A percentile compares a stretch with the other conserved stretches of the same genome.
These are phyloP conservation scores for Tachystola acroxantha DNA, from an alignment of 2,888 invertebrate genomes.

Conservation along the genomic window DNA sequence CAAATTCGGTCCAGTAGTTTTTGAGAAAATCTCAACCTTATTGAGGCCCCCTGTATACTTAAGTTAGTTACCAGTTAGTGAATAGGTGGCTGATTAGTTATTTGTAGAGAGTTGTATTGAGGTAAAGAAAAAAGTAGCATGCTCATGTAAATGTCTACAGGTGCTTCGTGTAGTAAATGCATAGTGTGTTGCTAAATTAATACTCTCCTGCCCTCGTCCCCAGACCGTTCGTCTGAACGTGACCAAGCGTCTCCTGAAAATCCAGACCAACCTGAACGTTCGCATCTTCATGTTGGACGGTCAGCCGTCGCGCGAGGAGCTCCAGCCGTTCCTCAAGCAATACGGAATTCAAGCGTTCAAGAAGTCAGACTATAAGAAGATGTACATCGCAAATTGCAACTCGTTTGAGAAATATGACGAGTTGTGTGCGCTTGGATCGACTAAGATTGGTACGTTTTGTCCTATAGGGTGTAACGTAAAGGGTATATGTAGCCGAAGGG, in stretches of 20 bases:
- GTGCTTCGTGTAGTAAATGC: too few species aligned
- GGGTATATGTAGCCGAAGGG: too few species aligned
- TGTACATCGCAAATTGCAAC: slow-evolving; percentile 21
- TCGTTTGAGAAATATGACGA: slow-evolving; percentile 26
- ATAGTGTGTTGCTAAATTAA: too few species aligned
- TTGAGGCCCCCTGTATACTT: too few species aligned
- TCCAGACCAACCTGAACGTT: slow-evolving; percentile 22
- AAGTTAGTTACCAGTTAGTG: too few species aligned
- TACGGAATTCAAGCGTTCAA: slow-evolving; percentile 26
- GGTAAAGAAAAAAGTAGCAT: too few species aligned
- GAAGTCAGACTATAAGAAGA: slow-evolving; percentile 19
- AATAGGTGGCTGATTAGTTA: too few species aligned
- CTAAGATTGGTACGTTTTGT: slow-evolving; percentile 24
- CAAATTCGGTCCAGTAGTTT: too few species aligned
- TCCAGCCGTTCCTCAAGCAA: slow-evolving; percentile 24
- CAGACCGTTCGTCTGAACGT: slow-evolving; percentile 30
- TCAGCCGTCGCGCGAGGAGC: slow-evolving; percentile 8
- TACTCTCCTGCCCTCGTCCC: slow-evolving; percentile 10
- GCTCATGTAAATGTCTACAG: too few species aligned
- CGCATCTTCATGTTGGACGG: slow-evolving; percentile 23
- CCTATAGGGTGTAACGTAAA: too few species aligned
- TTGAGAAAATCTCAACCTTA: too few species aligned
- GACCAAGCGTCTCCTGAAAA: slow-evolving; percentile 30
- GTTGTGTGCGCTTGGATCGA: slow-evolving; percentile 16
- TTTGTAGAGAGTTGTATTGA: too few species aligned